Percentiles rank a stretch among this genome's conserved stretches.
Evolutionary conservation across 2,113 vertebrate species (phyloP).

Genomic region (Corydoras sp.): DNA sequence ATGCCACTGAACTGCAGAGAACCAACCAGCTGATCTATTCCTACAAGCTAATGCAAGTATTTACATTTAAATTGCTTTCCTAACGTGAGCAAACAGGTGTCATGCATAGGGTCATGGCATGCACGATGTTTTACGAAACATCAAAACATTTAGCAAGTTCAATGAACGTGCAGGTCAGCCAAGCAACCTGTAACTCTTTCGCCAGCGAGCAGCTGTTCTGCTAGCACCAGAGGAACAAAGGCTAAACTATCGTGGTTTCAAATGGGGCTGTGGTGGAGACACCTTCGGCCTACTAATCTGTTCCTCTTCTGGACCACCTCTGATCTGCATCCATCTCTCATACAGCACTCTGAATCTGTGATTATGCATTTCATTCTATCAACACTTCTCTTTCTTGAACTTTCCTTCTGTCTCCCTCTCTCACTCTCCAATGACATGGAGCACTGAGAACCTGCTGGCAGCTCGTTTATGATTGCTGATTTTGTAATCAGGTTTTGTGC

Average conservation of each 20-base stretch:
- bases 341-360: background rate
- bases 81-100: no score
- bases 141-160: constrained; percentile 13
- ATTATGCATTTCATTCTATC: background rate
- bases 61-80: background rate
- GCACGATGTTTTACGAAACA: background rate
- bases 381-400: background rate
- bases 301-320: constrained; percentile 22
- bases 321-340: background rate
- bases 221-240: constrained; percentile 14
- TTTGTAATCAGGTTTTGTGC: constrained; percentile 40
- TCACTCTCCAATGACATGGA: background rate
- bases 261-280: background rate
- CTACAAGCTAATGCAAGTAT: background rate
- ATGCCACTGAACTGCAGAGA: no score
- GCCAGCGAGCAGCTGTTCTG: constrained; percentile 6
- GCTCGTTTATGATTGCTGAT: constrained; percentile 27
- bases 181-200: constrained; percentile 22
- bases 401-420: background rate
- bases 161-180: background rate
- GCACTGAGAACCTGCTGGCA: constrained; percentile 24
- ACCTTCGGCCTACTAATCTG: constrained; percentile 36
- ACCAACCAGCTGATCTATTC: no score
- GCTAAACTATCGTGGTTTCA: background rate
- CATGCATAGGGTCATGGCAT: background rate